A percentile compares a stretch with the other conserved stretches of the same genome.
Evolutionary conservation across 2,888 invertebrate genomes (phyloP).

Genomic region (Tinea trinotella): DNA sequence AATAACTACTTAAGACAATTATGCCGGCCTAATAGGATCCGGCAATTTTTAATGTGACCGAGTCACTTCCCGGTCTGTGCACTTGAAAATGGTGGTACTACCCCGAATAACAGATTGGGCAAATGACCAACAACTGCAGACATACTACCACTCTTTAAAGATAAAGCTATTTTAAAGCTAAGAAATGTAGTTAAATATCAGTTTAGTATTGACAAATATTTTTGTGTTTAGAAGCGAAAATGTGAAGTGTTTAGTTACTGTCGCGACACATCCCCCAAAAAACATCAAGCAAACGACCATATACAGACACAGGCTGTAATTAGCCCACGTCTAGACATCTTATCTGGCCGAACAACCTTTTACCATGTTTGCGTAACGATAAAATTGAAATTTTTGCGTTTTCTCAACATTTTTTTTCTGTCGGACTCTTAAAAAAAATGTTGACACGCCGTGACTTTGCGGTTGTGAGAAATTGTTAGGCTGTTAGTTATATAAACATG

Average conservation of each 20-base stretch:
- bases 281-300: slow-evolving; percentile 3
- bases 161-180: no score
- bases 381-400: slow-evolving; percentile 16
- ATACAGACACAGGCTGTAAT: slow-evolving; percentile 27
- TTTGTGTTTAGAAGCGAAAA: background rate
- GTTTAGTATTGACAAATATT: background rate
- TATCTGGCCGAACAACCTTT: slow-evolving; percentile 18
- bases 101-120: no score
- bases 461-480: background rate
- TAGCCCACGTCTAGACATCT: slow-evolving; percentile 35
- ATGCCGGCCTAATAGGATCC: no score
- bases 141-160: no score
- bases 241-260: slow-evolving; percentile 10
- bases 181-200: no score
- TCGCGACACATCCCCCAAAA: slow-evolving; percentile 11
- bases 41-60: no score
- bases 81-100: no score
- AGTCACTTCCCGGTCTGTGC: no score
- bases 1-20: no score
- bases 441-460: slow-evolving; percentile 4
- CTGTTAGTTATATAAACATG: background rate
- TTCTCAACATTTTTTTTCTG: slow-evolving; percentile 1
- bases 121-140: no score
- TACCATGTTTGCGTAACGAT: slow-evolving; percentile 26
- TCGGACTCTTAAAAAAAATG: background rate